phyloP scores from a whole-genome alignment of 2,797 vertebrate species.

The Crenuchus spilurus region DNA sequence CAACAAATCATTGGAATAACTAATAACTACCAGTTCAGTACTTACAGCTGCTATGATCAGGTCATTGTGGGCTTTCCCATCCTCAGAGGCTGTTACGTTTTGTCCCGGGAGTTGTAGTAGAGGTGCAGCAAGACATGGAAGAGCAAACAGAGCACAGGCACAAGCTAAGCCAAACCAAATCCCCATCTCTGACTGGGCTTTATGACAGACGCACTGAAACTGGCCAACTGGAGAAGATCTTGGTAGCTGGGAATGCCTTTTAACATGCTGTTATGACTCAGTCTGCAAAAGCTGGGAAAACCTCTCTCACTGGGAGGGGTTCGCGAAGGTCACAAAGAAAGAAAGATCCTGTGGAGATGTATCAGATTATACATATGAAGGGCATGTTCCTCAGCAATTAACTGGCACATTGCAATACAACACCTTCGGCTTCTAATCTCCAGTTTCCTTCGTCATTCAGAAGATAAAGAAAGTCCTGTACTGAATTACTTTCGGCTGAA shows the following conservation, averaged over 20 bases:
- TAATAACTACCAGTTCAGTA: too few species aligned
- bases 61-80: constrained; percentile 62
- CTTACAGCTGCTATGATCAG: constrained; percentile 79
- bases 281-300: constrained; percentile 67
- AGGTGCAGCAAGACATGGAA: constrained; percentile 63
- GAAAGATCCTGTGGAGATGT: constrained; percentile 37
- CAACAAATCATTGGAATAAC: too few species aligned
- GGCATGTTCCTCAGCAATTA: constrained; percentile 21
- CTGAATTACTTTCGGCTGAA: background rate
- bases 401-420: constrained; percentile 3
- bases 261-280: constrained; percentile 80
- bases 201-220: constrained; percentile 50
- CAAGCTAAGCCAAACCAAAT: constrained; percentile 65
- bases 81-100: constrained; percentile 51
- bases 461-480: background rate
- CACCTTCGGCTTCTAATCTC: background rate
- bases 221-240: constrained; percentile 57
- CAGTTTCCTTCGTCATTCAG: background rate
- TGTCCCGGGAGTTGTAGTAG: constrained; percentile 53
- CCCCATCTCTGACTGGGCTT: constrained; percentile 65
- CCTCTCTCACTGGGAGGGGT: constrained; percentile 79
- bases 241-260: constrained; percentile 77
- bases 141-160: constrained; percentile 51
- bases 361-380: constrained; percentile 32
- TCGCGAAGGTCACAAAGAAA: constrained; percentile 62